phyloP scores from a whole-genome alignment of 2,113 vertebrate genomes.

The Phylloscopus whistleri region DNA sequence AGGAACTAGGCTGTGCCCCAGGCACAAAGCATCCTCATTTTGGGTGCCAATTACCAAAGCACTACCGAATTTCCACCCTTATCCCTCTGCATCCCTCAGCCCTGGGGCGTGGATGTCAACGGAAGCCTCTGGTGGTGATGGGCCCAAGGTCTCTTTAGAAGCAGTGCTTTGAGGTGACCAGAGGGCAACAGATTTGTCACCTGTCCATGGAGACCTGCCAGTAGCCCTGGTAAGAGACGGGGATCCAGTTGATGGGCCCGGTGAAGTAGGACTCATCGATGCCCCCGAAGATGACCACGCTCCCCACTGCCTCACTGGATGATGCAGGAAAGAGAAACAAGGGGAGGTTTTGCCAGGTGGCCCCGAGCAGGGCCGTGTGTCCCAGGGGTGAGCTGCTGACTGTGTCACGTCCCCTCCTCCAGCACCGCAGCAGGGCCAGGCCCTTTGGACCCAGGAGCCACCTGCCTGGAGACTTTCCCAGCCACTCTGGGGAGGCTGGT shows the following conservation, averaged over 20 bases:
- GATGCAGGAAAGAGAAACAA: background rate
- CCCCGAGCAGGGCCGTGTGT: accelerated
- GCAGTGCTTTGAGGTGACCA: background rate
- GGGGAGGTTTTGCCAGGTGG: background rate
- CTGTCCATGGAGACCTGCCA: conserved; percentile 81
- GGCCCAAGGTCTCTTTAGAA: background rate
- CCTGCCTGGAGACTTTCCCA: background rate
- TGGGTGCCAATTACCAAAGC: background rate
- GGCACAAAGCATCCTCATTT: background rate
- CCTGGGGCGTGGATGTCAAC: accelerated
- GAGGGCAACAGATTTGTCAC: conserved; percentile 19
- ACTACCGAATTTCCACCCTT: accelerated
- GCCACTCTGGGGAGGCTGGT: background rate
- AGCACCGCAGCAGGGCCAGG: background rate
- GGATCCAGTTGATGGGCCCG: conserved; percentile 72
- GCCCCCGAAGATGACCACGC: conserved; percentile 74
- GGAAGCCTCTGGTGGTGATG: background rate
- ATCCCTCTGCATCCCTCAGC: background rate
- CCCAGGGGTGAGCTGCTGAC: accelerated
- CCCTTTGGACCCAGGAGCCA: background rate
- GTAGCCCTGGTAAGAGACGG: conserved; percentile 70
- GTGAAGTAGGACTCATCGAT: conserved; percentile 60
- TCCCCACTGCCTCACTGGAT: conserved; percentile 21
- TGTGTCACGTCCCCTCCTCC: accelerated
- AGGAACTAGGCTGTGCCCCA: background rate